A percentile compares a stretch with the other conserved stretches of the same genome.
Evolutionary conservation across 2,113 vertebrate genomes (phyloP).

Genomic region (Hoplias malabaricus): DNA sequence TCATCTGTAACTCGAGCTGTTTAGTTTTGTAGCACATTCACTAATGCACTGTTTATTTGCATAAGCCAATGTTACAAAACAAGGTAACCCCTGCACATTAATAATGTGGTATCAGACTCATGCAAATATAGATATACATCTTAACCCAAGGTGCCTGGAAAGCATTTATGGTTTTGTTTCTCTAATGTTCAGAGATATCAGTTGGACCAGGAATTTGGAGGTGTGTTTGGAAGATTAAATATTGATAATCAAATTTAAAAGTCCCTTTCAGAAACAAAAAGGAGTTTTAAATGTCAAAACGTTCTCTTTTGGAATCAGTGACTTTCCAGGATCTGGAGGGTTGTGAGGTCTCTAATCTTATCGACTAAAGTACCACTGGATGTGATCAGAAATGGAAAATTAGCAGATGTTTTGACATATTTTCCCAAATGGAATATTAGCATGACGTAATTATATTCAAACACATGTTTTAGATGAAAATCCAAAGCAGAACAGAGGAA

Average conservation of each 20-base stretch:
- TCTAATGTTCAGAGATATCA: background rate
- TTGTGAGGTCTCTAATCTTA: background rate
- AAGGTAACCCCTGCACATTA: too few relatives aligned
- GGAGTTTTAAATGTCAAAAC: background rate
- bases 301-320: background rate
- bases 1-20: too few relatives aligned
- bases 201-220: background rate
- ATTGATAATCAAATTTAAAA: background rate
- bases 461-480: background rate
- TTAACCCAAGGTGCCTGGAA: background rate
- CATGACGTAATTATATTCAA: background rate
- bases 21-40: too few relatives aligned
- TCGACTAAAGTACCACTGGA: background rate
- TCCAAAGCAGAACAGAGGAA: too few relatives aligned
- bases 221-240: background rate
- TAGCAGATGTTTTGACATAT: background rate
- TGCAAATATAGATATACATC: background rate
- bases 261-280: background rate
- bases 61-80: too few relatives aligned
- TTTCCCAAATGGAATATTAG: background rate
- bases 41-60: too few relatives aligned
- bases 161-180: background rate
- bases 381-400: background rate
- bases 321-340: background rate
- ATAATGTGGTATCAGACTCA: too few relatives aligned